phyloP scores from a whole-genome alignment of 1,140 invertebrate species.

The Rhizoglyphus robini region DNA sequence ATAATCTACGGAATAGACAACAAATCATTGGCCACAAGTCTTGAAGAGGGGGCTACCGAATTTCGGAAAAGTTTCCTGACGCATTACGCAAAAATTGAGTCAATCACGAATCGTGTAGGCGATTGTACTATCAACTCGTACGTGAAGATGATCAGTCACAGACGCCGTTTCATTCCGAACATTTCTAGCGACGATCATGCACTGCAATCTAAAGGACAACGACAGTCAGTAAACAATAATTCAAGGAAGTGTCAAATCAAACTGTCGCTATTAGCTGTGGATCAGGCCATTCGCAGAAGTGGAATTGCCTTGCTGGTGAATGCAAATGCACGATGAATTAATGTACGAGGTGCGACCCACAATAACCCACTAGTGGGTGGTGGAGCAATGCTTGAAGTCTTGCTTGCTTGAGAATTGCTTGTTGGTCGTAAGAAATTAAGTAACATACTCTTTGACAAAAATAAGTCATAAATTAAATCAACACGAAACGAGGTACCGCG shows the following conservation, averaged over 20 bases:
- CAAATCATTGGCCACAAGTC: slow-evolving; percentile 60
- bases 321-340: slow-evolving; percentile 92
- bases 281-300: slow-evolving; percentile 38
- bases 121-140: slow-evolving; percentile 56
- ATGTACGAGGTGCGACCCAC: slow-evolving; percentile 77
- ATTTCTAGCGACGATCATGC: slow-evolving; percentile 50
- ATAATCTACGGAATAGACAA: slow-evolving; percentile 95
- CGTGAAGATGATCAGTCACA: slow-evolving; percentile 63
- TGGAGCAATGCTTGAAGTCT: no score
- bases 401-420: no score
- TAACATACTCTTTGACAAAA: no score
- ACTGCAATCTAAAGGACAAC: slow-evolving; percentile 63
- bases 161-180: slow-evolving; percentile 60
- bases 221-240: slow-evolving; percentile 88
- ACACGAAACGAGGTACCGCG: no score
- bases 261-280: slow-evolving; percentile 66
- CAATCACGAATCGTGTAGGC: slow-evolving; percentile 49
- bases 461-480: no score
- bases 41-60: slow-evolving; percentile 61
- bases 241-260: slow-evolving; percentile 88
- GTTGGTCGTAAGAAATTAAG: no score
- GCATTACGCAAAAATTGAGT: slow-evolving; percentile 36
- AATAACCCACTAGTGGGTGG: slow-evolving; percentile 45
- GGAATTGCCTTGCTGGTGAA: slow-evolving; percentile 44
- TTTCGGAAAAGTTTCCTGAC: slow-evolving; percentile 60